phyloP scores from a whole-genome alignment of 1,140 invertebrate species.

The Campoletis sonorensis region DNA sequence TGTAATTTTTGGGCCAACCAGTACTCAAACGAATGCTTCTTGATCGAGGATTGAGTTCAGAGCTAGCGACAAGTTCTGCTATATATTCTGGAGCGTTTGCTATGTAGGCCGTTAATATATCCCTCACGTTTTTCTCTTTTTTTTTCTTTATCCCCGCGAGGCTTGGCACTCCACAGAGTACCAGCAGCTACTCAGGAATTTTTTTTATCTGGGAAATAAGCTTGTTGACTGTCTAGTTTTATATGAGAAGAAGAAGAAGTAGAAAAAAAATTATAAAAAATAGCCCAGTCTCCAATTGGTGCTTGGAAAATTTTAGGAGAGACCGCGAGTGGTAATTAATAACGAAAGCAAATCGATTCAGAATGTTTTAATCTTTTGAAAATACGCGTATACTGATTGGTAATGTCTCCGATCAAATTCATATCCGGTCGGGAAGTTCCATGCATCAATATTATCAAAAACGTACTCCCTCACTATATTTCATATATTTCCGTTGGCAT shows the following conservation, averaged over 20 bases:
- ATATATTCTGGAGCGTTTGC: conserved; percentile 19
- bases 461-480: too few relatives aligned
- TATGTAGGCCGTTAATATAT: conserved; percentile 45
- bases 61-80: conserved; percentile 6
- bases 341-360: too few relatives aligned
- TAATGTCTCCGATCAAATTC: too few relatives aligned
- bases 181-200: not conserved
- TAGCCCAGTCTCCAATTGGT: conserved; percentile 32
- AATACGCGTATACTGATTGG: too few relatives aligned
- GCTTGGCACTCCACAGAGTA: not conserved
- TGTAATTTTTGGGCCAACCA: not conserved
- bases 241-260: not conserved
- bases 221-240: not conserved
- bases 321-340: not conserved
- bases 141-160: not conserved
- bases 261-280: conserved; percentile 2
- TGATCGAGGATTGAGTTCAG: conserved; percentile 8
- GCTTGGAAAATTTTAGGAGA: conserved; percentile 10
- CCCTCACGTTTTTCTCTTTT: conserved; percentile 28
- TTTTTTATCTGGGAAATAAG: not conserved
- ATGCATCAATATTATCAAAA: too few relatives aligned
- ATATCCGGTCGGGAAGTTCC: too few relatives aligned
- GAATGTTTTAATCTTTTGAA: too few relatives aligned
- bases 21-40: not conserved
- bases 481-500: too few relatives aligned